Conservation (phyloP, 2,888 invertebrate species). For the Diachrysia chrysitis region DNA sequence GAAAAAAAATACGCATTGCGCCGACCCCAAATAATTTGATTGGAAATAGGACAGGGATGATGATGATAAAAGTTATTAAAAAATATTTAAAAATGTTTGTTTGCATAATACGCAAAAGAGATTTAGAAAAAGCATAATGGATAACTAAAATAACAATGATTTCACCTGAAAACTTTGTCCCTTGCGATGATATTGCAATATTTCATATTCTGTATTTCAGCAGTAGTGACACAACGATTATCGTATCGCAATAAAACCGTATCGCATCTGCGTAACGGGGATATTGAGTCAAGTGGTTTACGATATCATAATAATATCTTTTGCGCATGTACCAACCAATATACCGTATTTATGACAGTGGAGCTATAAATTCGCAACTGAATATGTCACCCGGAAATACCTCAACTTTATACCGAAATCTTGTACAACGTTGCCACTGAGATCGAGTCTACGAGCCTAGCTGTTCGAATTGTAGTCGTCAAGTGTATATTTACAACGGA, state of each 20-base stretch:
- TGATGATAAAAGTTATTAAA: no score
- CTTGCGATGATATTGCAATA: not conserved
- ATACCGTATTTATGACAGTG: not conserved
- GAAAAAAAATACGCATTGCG: no score
- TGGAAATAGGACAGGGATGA: no score
- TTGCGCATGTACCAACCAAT: conserved; percentile 6
- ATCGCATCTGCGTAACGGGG: conserved; percentile 7
- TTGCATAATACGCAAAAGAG: no score
- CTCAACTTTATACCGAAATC: not conserved
- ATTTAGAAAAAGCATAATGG: not conserved
- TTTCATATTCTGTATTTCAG: not conserved
- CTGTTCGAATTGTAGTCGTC: no score
- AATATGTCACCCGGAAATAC: not conserved
- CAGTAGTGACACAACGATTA: not conserved
- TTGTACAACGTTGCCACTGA: no score
- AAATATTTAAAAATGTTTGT: no score
- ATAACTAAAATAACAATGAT: not conserved
- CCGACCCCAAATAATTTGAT: no score
- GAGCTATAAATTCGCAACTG: not conserved
- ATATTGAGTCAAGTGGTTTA: conserved; percentile 2
- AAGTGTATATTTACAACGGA: no score
- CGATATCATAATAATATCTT: conserved; percentile 1
- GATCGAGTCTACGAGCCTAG: no score
- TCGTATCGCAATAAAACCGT: conserved; percentile 3
- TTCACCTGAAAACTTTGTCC: not conserved